Evolutionary conservation across 2,888 invertebrate genomes (phyloP).

Genomic region (Augochlorella aurata): DNA sequence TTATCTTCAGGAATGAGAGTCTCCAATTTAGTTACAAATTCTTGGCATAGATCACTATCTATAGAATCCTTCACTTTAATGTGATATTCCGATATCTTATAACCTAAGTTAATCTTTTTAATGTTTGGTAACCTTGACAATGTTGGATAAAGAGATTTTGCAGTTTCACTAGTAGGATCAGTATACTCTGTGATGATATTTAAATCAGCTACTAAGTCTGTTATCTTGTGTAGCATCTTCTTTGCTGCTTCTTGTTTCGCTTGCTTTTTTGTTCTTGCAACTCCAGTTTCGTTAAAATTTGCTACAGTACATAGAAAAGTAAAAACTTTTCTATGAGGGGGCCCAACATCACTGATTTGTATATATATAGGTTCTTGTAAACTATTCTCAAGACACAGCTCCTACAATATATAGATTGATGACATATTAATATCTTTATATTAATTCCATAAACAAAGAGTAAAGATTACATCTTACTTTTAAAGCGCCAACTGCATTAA

Average conservation of each 20-base stretch:
- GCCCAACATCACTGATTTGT: conserved; percentile 86
- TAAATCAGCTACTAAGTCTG: conserved; percentile 60
- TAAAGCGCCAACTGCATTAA: conserved; percentile 77
- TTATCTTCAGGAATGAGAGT: background rate
- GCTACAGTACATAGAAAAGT: conserved; percentile 84
- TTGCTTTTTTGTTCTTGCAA: conserved; percentile 86
- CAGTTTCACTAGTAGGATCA: conserved; percentile 39
- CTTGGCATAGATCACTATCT: conserved; percentile 50
- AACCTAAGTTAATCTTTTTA: conserved; percentile 74
- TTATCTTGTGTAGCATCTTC: conserved; percentile 77
- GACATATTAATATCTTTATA: conserved; percentile 26
- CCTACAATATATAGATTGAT: conserved; percentile 61
- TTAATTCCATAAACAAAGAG: conserved; percentile 14
- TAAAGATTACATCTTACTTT: conserved; percentile 66
- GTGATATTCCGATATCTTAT: conserved; percentile 74
- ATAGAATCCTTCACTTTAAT: conserved; percentile 60
- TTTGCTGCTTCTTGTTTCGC: conserved; percentile 86
- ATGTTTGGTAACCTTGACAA: conserved; percentile 50
- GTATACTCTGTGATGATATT: background rate
- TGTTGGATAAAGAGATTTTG: conserved; percentile 51
- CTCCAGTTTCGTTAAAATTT: conserved; percentile 83
- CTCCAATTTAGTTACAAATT: conserved; percentile 56
- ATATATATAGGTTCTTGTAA: conserved; percentile 84
- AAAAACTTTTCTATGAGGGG: conserved; percentile 86
- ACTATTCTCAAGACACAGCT: conserved; percentile 79